Conservation (phyloP, 2,888 invertebrate genomes). For the Sminthurinus aureus region DNA sequence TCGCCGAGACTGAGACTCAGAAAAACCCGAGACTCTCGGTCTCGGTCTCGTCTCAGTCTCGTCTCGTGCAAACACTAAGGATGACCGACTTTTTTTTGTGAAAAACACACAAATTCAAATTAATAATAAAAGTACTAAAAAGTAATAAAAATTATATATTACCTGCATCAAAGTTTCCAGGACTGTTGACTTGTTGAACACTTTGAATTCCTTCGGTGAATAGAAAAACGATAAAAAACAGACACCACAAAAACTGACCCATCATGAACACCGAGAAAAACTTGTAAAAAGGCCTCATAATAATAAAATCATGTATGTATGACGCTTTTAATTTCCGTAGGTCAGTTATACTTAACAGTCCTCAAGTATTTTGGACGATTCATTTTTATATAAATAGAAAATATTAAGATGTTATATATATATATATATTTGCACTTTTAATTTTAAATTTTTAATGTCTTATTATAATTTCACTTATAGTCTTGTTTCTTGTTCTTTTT, state of each 20-base stretch:
- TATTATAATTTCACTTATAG: background rate
- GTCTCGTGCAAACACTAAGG: no score
- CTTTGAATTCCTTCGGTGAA: constrained; percentile 24
- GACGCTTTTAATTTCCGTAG: constrained; percentile 6
- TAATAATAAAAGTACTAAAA: no score
- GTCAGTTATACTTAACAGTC: constrained; percentile 20
- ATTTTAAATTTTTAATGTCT: background rate
- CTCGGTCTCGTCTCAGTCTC: no score
- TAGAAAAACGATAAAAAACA: constrained; percentile 15
- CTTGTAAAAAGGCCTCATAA: constrained; percentile 11
- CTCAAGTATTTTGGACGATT: background rate
- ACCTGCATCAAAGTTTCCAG: constrained; percentile 26
- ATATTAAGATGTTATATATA: background rate
- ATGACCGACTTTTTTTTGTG: no score
- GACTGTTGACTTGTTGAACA: background rate
- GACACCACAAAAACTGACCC: constrained; percentile 20
- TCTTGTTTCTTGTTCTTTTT: background rate
- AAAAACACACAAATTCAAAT: no score
- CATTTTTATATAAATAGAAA: background rate
- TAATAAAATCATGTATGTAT: background rate
- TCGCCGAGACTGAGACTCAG: no score
- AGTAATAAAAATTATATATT: background rate
- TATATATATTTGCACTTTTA: background rate
- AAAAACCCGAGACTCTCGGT: no score
- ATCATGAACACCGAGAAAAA: constrained; percentile 24